Evolutionary conservation across 2,888 invertebrate genomes (phyloP), one percentile per base, ranked within the genome.

Genomic region (Drosophila austrosaltans): DNA sequence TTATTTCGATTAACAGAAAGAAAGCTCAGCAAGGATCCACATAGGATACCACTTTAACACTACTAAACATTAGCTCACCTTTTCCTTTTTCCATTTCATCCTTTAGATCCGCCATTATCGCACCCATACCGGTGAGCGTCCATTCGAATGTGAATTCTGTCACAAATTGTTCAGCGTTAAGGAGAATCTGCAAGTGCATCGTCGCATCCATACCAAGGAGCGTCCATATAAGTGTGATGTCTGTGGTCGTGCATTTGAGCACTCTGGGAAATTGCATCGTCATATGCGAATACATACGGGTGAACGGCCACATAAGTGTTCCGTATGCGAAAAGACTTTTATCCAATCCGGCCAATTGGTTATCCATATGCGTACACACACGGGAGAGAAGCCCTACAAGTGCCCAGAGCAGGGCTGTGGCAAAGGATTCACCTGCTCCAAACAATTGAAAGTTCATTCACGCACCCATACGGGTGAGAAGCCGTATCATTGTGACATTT

Each of bases 131-230:
- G 97, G 97, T 42, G 97, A 97, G 91, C 95, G 97, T 82, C 97
- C 98, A 1, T 98, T 97, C 92, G 95, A 96, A 92, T 98, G 97
- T 92, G 97, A 98, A 92, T 97, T 96, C 92, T 98, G 97, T 93
- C 96, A 96, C 92, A 98, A 98, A 92, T 96, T 96, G 90, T 98
- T 98, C 93, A 97, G 97, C 90, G 97, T 97, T 7, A 97, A 97
- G 92, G 97, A 97, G 92, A 98, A 98, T 92, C 93, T 98, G 69
- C 97, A 97, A 93, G 97, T 97, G 12, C 98, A 98, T 92, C 94
- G 96, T 48, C 94, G 98, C 69, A 97, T 97, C 78, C 98, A 98
- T 92, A 98, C 97, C 69, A 97, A 97, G 92, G 97, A 97, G 92
- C 94, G 97, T 1, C 97, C 97, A 0, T 97, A 97, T 93, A 96